Conservation (phyloP, 2,888 invertebrate genomes). For the Molanna angustata region DNA sequence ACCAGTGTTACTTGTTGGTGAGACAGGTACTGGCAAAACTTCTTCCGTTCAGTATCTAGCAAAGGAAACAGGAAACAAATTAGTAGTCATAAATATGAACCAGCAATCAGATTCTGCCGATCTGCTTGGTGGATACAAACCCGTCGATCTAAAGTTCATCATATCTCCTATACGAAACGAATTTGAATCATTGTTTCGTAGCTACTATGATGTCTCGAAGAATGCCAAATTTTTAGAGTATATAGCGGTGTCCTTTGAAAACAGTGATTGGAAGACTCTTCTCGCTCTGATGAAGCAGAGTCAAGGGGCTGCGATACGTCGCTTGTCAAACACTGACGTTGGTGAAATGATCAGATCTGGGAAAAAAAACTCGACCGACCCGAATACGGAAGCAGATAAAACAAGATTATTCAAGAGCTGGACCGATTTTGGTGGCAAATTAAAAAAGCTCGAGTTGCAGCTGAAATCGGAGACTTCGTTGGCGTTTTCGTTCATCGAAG, state of each 20-base stretch:
- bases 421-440: constrained; percentile 63
- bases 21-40: constrained; percentile 98
- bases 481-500: constrained; percentile 91
- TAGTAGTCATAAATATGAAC: constrained; percentile 97
- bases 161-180: constrained; percentile 78
- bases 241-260: constrained; percentile 72
- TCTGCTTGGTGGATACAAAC: constrained; percentile 95
- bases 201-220: constrained; percentile 71
- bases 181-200: constrained; percentile 78
- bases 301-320: constrained; percentile 60
- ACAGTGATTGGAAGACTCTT: constrained; percentile 69
- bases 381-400: constrained; percentile 39
- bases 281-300: constrained; percentile 76
- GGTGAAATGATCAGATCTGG: constrained; percentile 18
- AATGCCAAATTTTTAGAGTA: constrained; percentile 82
- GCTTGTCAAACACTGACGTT: constrained; percentile 39
- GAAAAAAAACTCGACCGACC: constrained; percentile 24
- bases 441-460: constrained; percentile 71
- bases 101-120: constrained; percentile 98
- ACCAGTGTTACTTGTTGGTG: constrained; percentile 92
- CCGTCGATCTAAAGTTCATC: constrained; percentile 84
- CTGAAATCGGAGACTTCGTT: constrained; percentile 68
- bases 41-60: constrained; percentile 91
- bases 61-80: constrained; percentile 74
- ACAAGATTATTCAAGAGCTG: constrained; percentile 56